A percentile compares a stretch with the other conserved stretches of the same genome.
These are phyloP conservation scores for Subacronicta megacephala DNA, from an alignment of 2,888 invertebrate genomes.

Conservation along the genomic window DNA sequence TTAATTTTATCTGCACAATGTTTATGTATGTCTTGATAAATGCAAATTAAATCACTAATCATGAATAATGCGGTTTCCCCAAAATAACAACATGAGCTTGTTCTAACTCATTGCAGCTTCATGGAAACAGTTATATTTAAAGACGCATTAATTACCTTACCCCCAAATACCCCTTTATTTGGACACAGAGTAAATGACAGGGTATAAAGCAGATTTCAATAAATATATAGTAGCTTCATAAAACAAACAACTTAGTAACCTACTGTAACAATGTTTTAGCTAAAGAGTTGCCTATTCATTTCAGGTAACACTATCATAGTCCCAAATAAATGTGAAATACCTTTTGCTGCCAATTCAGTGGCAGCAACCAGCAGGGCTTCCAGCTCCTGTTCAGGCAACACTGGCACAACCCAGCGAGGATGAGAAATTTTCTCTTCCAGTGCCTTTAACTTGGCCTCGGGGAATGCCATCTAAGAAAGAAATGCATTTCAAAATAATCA, in stretches of 20 bases:
- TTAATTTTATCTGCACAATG: too few species aligned
- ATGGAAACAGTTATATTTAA: too few species aligned
- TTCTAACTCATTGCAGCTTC: too few species aligned
- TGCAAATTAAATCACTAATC: neutral
- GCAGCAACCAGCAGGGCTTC: constrained; percentile 97
- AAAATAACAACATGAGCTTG: neutral
- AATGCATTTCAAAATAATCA: neutral
- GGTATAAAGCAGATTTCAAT: too few species aligned
- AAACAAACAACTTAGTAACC: too few species aligned
- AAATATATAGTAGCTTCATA: too few species aligned
- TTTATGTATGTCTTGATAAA: neutral
- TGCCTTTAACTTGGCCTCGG: constrained; percentile 95
- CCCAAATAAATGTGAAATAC: constrained; percentile 76
- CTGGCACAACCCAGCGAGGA: constrained; percentile 99
- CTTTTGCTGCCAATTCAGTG: constrained; percentile 95
- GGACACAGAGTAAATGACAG: too few species aligned
- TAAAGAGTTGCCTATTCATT: too few species aligned
- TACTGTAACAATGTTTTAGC: too few species aligned
- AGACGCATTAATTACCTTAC: too few species aligned
- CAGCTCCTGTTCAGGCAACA: constrained; percentile 98
- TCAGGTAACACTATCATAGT: neutral
- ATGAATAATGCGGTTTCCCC: constrained; percentile 32
- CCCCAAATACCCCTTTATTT: too few species aligned
- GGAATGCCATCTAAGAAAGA: constrained; percentile 91
- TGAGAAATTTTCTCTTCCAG: constrained; percentile 99